phyloP scores from a whole-genome alignment of 2,888 invertebrate species.

The Chromoteleia sp. region DNA sequence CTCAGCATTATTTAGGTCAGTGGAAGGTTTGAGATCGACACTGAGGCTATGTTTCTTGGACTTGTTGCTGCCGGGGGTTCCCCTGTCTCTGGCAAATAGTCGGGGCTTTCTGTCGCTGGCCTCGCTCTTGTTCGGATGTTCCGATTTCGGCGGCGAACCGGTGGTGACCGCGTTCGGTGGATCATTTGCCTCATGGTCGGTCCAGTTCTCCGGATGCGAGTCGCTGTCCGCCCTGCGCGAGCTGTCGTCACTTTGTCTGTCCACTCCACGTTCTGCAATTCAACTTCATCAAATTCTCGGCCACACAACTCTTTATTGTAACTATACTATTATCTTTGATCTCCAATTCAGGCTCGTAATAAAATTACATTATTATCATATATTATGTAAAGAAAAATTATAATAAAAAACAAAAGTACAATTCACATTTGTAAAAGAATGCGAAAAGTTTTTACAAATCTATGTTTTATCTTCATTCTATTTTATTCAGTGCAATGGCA shows the following conservation, averaged over 20 bases:
- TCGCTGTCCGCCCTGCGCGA: conserved; percentile 86
- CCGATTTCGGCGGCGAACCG: conserved; percentile 87
- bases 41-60: conserved; percentile 89
- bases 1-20: conserved; percentile 81
- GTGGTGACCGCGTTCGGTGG: conserved; percentile 85
- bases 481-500: no score
- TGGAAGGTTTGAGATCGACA: conserved; percentile 82
- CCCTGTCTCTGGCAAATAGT: conserved; percentile 86
- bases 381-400: no score
- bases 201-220: conserved; percentile 86
- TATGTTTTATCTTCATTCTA: no score
- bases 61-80: conserved; percentile 85
- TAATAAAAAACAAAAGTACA: neutral
- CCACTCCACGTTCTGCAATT: conserved; percentile 84
- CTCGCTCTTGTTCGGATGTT: conserved; percentile 86
- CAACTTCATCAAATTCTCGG: conserved; percentile 59
- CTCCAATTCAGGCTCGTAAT: conserved; percentile 11
- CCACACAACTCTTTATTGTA: neutral
- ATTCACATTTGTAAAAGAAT: neutral
- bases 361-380: neutral
- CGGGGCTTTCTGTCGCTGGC: conserved; percentile 85
- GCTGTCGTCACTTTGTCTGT: conserved; percentile 86
- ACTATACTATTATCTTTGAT: neutral
- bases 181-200: conserved; percentile 90
- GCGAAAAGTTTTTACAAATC: no score